Percentiles rank a stretch among this genome's conserved stretches.
phyloP scores from a whole-genome alignment of 2,888 invertebrate genomes.

The Eupithecia abbreviata region DNA sequence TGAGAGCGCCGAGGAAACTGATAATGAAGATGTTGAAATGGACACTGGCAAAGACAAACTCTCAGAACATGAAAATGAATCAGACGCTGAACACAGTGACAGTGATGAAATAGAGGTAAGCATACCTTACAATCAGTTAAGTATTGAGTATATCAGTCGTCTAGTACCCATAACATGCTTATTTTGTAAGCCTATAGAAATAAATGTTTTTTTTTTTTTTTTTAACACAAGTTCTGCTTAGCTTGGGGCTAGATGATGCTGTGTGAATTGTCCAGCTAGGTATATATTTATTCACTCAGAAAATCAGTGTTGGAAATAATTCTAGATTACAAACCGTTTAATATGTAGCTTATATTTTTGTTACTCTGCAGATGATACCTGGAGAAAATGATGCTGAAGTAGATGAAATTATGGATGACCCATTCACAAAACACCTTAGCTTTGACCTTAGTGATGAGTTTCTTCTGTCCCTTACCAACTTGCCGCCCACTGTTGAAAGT shows the following conservation, averaged over 20 bases:
- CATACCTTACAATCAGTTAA: background rate
- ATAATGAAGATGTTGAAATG: conserved; percentile 26
- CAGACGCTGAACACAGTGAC: conserved; percentile 33
- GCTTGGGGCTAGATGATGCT: too few relatives aligned
- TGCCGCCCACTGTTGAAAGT: conserved; percentile 69
- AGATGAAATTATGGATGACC: conserved; percentile 78
- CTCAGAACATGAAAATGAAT: conserved; percentile 11
- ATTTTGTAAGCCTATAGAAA: too few relatives aligned
- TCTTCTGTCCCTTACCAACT: conserved; percentile 83
- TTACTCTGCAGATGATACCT: conserved; percentile 53
- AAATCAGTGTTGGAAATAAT: background rate
- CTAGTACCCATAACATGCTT: too few relatives aligned
- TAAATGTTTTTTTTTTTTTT: too few relatives aligned
- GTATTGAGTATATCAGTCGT: too few relatives aligned
- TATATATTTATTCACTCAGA: background rate
- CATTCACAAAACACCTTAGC: conserved; percentile 87
- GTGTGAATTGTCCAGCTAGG: too few relatives aligned
- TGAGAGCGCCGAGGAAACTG: conserved; percentile 2
- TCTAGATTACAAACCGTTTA: background rate
- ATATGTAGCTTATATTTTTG: background rate
- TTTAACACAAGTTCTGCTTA: too few relatives aligned
- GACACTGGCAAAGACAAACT: conserved; percentile 7
- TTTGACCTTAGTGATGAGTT: conserved; percentile 87
- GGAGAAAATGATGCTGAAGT: conserved; percentile 52
- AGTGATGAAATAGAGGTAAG: conserved; percentile 47